These are phyloP conservation scores for Centroberyx gerrardi DNA, from an alignment of 2,797 vertebrate genomes.

Conservation along the genomic window DNA sequence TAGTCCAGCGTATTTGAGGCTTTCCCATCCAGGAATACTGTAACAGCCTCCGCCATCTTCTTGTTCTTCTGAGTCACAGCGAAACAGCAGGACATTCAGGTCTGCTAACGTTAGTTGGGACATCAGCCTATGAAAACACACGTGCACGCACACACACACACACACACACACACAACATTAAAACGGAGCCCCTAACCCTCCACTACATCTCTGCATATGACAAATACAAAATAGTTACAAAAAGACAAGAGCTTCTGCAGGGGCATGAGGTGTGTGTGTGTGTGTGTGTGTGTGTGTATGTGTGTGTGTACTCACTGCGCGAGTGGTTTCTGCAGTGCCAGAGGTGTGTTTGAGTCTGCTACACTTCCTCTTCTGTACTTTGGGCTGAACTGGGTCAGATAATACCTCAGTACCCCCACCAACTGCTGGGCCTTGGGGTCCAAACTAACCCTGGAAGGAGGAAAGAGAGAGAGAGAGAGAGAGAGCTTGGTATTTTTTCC, in stretches of 20 bases:
- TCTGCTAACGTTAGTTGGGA: conserved; percentile 92
- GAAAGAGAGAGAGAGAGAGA: background rate
- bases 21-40: conserved; percentile 91
- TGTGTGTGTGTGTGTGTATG: conserved; percentile 4
- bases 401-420: conserved; percentile 90
- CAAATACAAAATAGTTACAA: no score
- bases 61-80: conserved; percentile 93
- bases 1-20: conserved; percentile 93
- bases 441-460: conserved; percentile 90
- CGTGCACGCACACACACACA: conserved; percentile 25
- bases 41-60: conserved; percentile 97
- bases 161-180: background rate
- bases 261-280: conserved; percentile 11
- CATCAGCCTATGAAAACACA: conserved; percentile 85
- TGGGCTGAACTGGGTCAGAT: conserved; percentile 93
- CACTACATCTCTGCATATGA: no score
- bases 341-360: conserved; percentile 85
- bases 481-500: no score
- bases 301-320: conserved; percentile 82
- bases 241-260: background rate
- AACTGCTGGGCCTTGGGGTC: conserved; percentile 92
- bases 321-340: conserved; percentile 88
- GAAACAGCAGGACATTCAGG: conserved; percentile 92
- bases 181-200: background rate
- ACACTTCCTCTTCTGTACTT: conserved; percentile 92